Evolutionary conservation across 2,797 vertebrate genomes (phyloP), one percentile per base, ranked within the genome.

Genomic region (Dermochelys coriacea): DNA sequence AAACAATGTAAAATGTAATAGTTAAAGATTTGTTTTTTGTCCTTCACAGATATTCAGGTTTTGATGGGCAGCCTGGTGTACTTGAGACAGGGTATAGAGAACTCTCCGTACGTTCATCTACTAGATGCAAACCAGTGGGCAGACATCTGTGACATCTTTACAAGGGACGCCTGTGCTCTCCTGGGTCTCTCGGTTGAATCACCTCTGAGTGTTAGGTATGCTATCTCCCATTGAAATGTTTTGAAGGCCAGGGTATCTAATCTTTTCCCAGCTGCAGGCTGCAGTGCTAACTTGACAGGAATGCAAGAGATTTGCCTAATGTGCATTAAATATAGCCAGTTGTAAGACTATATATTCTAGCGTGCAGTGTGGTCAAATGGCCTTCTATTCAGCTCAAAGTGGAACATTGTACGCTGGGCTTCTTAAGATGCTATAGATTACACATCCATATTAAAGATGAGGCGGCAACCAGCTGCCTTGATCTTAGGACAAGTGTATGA

Each of bases 71-170:
- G 98, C 96, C 97, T 99, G 16, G 98, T 99, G 47, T 99, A 99
- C 93, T 97, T 99, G 97, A 97, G 98, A 90, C 98, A 99, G 52
- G 98, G 98, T 31, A 99, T 99, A 34, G 98, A 99, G 96, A 98
- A 99, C 97, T 99, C 98, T 1, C 98, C 98, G 0, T 99, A 99
- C 37, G 98, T 99, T 86, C 98, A 99, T 94, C 97, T 99, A 25
- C 82, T 99, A 37, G 98, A 99, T 59, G 98, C 98, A 1, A 98
- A 98, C 95, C 98, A 99, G 97, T 99, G 98, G 98, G 98, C 98
- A 18, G 98, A 99, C 97, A 99, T 99, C 97, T 99, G 98, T 90
- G 98, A 99, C 97, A 98, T 99, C 97, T 99, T 99, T 11, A 99
- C 98, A 0, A 98, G 98, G 59, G 98, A 99, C 12, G 98, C 98